Percentiles rank a stretch among this genome's conserved stretches.
Evolutionary conservation across 2,113 vertebrate genomes (phyloP).

Genomic region (Brachyistius frenatus): DNA sequence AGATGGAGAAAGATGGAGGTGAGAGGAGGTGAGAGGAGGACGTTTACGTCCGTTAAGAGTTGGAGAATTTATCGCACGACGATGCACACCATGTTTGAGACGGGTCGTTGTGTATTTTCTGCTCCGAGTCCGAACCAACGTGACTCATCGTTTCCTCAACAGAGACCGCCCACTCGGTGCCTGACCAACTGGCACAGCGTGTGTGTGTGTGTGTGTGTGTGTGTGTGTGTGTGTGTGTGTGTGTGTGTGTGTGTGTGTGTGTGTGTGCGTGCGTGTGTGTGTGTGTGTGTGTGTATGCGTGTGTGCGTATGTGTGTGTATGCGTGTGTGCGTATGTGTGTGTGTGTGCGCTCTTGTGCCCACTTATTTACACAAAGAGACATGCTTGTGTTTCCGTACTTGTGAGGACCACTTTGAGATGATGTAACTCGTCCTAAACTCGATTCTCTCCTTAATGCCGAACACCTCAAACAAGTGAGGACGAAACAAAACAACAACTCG

Average conservation of each 20-base stretch:
- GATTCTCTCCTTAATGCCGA: no score
- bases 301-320: no score
- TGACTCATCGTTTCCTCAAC: slow-evolving; percentile 69
- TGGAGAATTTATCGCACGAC: neutral
- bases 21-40: neutral
- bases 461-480: no score
- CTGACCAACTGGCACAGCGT: slow-evolving; percentile 1
- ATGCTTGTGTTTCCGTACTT: neutral
- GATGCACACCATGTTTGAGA: no score
- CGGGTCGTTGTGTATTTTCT: neutral
- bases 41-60: slow-evolving; percentile 2
- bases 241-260: no score
- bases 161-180: slow-evolving; percentile 44
- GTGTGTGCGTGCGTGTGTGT: no score
- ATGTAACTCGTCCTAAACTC: no score
- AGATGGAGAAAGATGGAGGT: neutral
- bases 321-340: no score
- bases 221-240: neutral
- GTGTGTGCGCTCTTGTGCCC: neutral
- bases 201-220: slow-evolving; percentile 1
- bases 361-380: neutral
- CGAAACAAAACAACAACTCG: no score
- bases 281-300: neutral
- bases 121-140: slow-evolving; percentile 32
- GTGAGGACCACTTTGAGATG: neutral